Evolutionary conservation across 2,888 invertebrate genomes (phyloP), one percentile per base, ranked within the genome.

Genomic region (Drosophila stalkeri): DNA sequence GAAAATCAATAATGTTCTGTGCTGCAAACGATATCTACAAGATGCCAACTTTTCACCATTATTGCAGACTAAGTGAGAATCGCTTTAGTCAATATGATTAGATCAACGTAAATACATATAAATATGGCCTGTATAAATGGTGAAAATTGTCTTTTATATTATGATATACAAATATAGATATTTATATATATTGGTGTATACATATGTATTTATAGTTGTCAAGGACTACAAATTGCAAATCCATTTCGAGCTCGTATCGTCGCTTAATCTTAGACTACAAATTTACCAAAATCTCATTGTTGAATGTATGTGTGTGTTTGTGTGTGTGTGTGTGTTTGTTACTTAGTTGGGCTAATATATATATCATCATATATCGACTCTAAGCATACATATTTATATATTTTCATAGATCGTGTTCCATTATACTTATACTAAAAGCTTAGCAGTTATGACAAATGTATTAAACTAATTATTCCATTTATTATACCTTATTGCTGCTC

Each of bases 401-500:
- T 66, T 47, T 49, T 44, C 49, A 49, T 59, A 71, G 65, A 51
- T 66, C 43, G 57, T 57, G 52, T 73, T 71, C 73, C 46, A 44
- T 43, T 44, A 33, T 44, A 33, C 44, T 57, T 57, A 44, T 43
- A 54, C 75, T 81, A 74, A 47, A 14, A 67, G 76, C 84, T 84
- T 89, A 84, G 74, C 59, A 79, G 63, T 71, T 84, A 84, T 84
- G 84, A 84, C 84, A 85, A 79, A 84, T 62, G 75, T 84, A 72
- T 87, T 89, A 89, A 63, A 71, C 86, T 84, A 88, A 57, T 67
- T 56, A 76, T 54, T 55, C 66, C 62, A 83, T 81, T 68, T 62
- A 67, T 65, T 61, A 67, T 75, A 86, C 71, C 75, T 89, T 89
- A 86, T 77, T 84, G 76, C 84, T 87, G 87, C 86, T 86, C 86